Evolutionary conservation across 2,113 vertebrate genomes (phyloP).

Genomic region (Sylvietta virens): DNA sequence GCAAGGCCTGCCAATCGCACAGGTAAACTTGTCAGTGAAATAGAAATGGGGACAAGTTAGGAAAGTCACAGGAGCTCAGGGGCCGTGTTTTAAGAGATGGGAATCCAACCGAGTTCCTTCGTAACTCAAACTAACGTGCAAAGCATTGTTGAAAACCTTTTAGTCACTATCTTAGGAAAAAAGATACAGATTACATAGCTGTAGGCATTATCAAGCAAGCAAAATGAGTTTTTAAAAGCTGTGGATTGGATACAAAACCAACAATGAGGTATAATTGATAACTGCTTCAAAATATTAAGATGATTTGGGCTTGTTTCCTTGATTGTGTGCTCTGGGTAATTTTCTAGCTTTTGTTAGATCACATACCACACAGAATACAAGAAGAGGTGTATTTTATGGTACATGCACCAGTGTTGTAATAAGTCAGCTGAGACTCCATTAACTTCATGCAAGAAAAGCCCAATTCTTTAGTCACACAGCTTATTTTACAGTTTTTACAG

Average conservation of each 20-base stretch:
- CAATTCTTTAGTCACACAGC: neutral
- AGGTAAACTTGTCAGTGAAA: slow-evolving; percentile 48
- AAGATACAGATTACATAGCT: neutral
- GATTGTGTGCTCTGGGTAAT: neutral
- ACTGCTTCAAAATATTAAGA: neutral
- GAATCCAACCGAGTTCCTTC: neutral
- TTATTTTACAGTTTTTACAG: neutral
- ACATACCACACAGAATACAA: neutral
- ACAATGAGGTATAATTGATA: neutral
- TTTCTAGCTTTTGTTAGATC: neutral
- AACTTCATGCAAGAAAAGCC: neutral
- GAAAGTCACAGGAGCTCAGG: neutral
- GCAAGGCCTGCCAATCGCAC: slow-evolving; percentile 84
- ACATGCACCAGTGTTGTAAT: neutral
- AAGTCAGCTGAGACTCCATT: neutral
- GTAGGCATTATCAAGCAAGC: neutral
- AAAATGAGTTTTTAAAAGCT: neutral
- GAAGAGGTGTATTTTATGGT: neutral
- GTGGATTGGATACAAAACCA: neutral
- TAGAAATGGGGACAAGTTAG: neutral
- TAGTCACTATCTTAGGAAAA: neutral
- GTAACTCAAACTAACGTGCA: neutral
- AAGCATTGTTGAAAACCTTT: neutral
- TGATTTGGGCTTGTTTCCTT: neutral
- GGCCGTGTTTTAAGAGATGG: neutral